Conservation (phyloP, 2,797 vertebrate species). For the Brachyrhaphis roseni region DNA sequence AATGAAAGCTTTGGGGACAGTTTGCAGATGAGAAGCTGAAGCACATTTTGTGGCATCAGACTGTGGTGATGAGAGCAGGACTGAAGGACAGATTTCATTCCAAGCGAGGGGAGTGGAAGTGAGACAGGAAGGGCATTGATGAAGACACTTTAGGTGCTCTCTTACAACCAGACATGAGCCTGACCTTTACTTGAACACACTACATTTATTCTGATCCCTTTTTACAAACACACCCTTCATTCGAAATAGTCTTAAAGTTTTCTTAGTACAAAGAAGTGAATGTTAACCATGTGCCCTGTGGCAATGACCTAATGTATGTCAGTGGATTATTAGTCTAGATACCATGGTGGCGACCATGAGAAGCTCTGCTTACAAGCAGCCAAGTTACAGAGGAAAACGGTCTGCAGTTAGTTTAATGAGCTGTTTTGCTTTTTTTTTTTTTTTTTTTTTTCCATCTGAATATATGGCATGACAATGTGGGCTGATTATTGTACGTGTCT, state of each 20-base stretch:
- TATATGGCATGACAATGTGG: constrained; percentile 65
- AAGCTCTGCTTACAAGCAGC: constrained; percentile 23
- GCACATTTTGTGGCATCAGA: constrained; percentile 50
- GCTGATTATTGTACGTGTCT: constrained; percentile 54
- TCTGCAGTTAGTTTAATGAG: constrained; percentile 33
- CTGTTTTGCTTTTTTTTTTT: constrained; percentile 12
- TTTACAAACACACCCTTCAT: constrained; percentile 48
- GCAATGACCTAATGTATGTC: constrained; percentile 70
- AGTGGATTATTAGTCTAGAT: constrained; percentile 49
- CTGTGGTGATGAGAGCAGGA: constrained; percentile 30
- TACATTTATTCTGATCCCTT: constrained; percentile 45
- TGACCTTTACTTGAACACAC: constrained; percentile 68
- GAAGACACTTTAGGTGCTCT: constrained; percentile 34
- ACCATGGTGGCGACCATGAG: constrained; percentile 15
- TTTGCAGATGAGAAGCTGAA: constrained; percentile 54
- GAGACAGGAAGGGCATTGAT: constrained; percentile 42
- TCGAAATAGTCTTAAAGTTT: constrained; percentile 37
- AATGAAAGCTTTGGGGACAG: constrained; percentile 50
- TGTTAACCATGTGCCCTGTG: constrained; percentile 59
- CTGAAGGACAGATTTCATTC: constrained; percentile 47
- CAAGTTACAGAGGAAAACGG: constrained; percentile 4
- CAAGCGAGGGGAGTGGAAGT: constrained; percentile 48
- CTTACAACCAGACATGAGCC: constrained; percentile 32
- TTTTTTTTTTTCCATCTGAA: constrained; percentile 21
- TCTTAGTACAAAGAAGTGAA: constrained; percentile 37